Evolutionary conservation across 1,140 invertebrate genomes (phyloP), one percentile per base, ranked within the genome.

Genomic region (Drosophila virilis): DNA sequence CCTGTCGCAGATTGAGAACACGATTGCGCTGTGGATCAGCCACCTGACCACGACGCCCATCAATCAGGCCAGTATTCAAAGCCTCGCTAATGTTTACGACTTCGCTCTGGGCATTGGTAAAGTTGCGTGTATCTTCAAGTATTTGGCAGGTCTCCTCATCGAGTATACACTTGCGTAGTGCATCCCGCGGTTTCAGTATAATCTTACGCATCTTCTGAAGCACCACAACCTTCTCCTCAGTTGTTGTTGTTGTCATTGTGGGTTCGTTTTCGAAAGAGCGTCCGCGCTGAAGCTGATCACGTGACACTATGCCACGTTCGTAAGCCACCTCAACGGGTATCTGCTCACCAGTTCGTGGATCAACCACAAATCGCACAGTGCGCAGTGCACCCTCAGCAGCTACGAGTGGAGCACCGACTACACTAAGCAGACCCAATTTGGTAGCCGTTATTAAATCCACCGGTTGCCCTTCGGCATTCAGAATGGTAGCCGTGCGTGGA

Each of bases 1-100:
- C 98, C 93, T 99, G 95, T 22, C 95, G 95, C 8, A 98, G 96
- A 38, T 94, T 96, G 8, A 99, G 81, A 6, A 94, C 92, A 78
- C 97, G 95, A 62, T 97, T 97, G 70, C 95, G 94, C 89, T 96
- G 94, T 13, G 97, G 95, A 93, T 98, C 97, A n/a, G 95, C 93
- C 58, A 99, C 96, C 51, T 94, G 94, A 1, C 98, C 97, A 55
- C 94, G 94, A 33, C 95, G 93, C 9, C 95, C 94, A 93, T 98
- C 95, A 61, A 98, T 93, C 69, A 96, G 93, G 3, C 96, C 96
- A 46, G 93, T 92, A 65, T 95, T 94, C 17, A 98, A 94, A 12
- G 97, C 97, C 92, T 98, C 96, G 68, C 94, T 94, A 9, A 98
- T 93, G 13, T 94, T 95, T 13, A 98, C 81, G 8, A 94, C 93